Evolutionary conservation across 2,113 vertebrate genomes (phyloP).

Genomic region (Felis catus): F.catus_Fca126_mat1.0 CM031420.1:99331001-99331500

Average conservation of each 20-base stretch:
- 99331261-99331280: not conserved
- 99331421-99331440: too few species aligned
- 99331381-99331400: too few species aligned
- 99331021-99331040: not conserved
- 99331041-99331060: not conserved
- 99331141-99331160: not conserved
- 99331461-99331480: too few species aligned
- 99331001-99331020: not conserved
- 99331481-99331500: too few species aligned
- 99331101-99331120: not conserved
- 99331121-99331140: not conserved
- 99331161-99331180: not conserved
- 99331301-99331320: not conserved
- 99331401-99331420: too few species aligned
- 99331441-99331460: too few species aligned
- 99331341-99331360: not conserved
- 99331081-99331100: not conserved
- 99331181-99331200: not conserved
- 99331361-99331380: too few species aligned
- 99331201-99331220: not conserved
- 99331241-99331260: not conserved
- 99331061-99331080: not conserved
- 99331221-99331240: not conserved
- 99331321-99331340: not conserved
- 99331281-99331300: not conserved